Conservation (phyloP, 1,140 invertebrate species). For the Bombyx mori region DNA sequence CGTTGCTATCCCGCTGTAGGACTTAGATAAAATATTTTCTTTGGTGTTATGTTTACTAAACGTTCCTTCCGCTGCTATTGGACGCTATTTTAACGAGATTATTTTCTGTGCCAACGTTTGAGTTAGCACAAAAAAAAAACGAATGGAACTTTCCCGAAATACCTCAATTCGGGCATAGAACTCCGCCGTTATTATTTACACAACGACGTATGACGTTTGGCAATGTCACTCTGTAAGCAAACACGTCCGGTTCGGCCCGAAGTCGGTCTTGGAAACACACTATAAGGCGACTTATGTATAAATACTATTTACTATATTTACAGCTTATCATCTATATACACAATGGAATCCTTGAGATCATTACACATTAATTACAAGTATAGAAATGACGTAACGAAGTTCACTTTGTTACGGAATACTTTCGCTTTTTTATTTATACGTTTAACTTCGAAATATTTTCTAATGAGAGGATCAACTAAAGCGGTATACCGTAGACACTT, state of each 20-base stretch:
- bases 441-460: constrained; percentile 62
- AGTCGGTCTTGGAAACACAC: too few relatives aligned
- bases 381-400: constrained; percentile 44
- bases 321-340: constrained; percentile 54
- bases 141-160: constrained; percentile 27
- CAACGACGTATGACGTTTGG: too few relatives aligned
- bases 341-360: constrained; percentile 70
- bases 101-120: too few relatives aligned
- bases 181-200: too few relatives aligned
- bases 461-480: constrained; percentile 41
- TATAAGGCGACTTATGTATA: too few relatives aligned
- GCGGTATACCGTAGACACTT: constrained; percentile 40
- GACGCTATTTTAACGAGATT: constrained; percentile 36
- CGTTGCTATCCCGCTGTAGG: constrained; percentile 44
- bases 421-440: constrained; percentile 16
- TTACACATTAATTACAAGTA: constrained; percentile 53
- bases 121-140: constrained; percentile 1
- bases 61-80: constrained; percentile 48
- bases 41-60: constrained; percentile 53
- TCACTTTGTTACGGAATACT: too few relatives aligned
- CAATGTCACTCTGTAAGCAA: too few relatives aligned
- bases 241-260: too few relatives aligned
- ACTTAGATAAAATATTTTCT: constrained; percentile 48
- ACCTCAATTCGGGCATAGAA: too few relatives aligned
- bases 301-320: constrained; percentile 32